These are phyloP conservation scores for Takifugu flavidus DNA, from an alignment of 2,113 vertebrate species.

Conservation along the genomic window DNA sequence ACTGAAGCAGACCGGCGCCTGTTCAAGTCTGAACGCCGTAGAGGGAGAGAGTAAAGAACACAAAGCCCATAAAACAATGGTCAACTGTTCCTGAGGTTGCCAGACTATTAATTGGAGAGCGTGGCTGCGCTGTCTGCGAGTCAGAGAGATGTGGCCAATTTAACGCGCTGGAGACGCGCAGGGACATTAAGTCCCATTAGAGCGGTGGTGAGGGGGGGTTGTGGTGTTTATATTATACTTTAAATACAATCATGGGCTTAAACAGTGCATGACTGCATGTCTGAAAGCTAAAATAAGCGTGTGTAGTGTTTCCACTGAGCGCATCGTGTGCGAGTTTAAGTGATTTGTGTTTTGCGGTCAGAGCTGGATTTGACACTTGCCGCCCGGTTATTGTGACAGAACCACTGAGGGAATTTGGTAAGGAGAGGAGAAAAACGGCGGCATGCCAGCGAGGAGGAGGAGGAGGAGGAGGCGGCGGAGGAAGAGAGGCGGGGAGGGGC, in stretches of 20 bases:
- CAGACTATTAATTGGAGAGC: constrained; percentile 73
- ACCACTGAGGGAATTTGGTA: constrained; percentile 66
- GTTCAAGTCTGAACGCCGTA: constrained; percentile 69
- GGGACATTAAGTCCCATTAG: constrained; percentile 42
- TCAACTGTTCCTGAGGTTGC: constrained; percentile 73
- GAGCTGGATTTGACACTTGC: constrained; percentile 78
- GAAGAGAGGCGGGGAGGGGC: constrained; percentile 20
- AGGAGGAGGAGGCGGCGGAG: constrained; percentile 34
- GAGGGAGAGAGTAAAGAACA: constrained; percentile 34
- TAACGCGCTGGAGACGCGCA: constrained; percentile 48
- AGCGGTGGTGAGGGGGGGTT: constrained; percentile 44
- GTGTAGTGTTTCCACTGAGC: constrained; percentile 53
- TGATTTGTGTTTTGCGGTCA: constrained; percentile 67
- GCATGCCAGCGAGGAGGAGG: constrained; percentile 60
- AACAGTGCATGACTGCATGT: constrained; percentile 59
- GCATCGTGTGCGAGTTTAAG: constrained; percentile 59
- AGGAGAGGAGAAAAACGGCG: constrained; percentile 69
- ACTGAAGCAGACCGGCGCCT: constrained; percentile 73
- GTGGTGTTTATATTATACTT: constrained; percentile 63
- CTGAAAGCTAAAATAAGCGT: constrained; percentile 37
- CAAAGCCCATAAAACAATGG: constrained; percentile 73
- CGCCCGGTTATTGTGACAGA: constrained; percentile 80
- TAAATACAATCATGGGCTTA: constrained; percentile 63
- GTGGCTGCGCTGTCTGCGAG: constrained; percentile 46
- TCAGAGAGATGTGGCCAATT: constrained; percentile 66